A percentile compares a stretch with the other conserved stretches of the same genome.
Conservation (phyloP, 2,113 vertebrate species). For the Anolis carolinensis region DNA sequence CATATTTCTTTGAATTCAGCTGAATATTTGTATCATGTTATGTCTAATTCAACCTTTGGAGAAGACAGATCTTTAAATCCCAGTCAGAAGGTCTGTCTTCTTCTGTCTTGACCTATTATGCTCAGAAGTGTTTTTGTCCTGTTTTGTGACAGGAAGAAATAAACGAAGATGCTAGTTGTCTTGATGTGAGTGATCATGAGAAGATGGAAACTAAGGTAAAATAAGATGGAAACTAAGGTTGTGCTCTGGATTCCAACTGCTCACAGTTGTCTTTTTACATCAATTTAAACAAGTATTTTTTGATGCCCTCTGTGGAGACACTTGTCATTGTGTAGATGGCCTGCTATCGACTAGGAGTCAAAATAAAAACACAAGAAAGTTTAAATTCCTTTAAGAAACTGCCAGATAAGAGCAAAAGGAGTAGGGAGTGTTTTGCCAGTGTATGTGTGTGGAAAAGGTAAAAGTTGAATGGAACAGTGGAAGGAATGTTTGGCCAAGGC, state of each 20-base stretch:
- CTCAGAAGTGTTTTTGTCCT: neutral
- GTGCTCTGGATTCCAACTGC: neutral
- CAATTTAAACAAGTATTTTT: neutral
- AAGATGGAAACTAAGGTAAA: constrained; percentile 80
- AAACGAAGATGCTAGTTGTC: constrained; percentile 77
- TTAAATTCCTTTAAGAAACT: too few species aligned
- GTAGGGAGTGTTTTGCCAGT: too few species aligned
- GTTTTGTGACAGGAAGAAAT: constrained; percentile 74
- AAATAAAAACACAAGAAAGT: too few species aligned
- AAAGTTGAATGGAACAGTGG: too few species aligned
- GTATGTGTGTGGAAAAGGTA: too few species aligned
- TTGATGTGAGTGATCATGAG: constrained; percentile 79
- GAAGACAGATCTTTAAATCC: neutral
- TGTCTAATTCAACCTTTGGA: neutral
- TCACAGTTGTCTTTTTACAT: neutral
- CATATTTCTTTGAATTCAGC: neutral
- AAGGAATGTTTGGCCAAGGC: too few species aligned
- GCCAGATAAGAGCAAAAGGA: too few species aligned
- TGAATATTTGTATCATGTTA: neutral
- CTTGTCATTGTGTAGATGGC: neutral
- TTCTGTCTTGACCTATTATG: neutral
- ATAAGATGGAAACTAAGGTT: neutral
- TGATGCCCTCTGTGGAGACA: neutral
- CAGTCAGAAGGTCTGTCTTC: neutral
- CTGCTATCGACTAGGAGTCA: too few species aligned